Percentiles rank a stretch among this genome's conserved stretches.
phyloP scores from a whole-genome alignment of 2,113 vertebrate genomes.

The Cepphus grylle region DNA sequence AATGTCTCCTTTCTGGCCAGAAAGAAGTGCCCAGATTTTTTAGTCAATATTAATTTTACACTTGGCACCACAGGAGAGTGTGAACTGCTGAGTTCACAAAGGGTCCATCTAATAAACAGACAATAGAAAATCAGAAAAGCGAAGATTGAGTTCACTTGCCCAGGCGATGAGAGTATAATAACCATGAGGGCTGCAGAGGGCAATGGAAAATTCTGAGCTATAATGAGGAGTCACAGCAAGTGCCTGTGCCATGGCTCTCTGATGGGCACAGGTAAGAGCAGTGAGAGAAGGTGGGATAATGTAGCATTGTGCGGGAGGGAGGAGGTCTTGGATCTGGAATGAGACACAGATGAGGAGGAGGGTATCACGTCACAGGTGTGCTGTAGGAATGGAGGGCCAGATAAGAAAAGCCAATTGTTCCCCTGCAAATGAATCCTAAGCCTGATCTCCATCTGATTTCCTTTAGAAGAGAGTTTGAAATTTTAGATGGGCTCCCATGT shows the following conservation, averaged over 20 bases:
- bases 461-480: not conserved
- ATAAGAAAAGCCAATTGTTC: not conserved
- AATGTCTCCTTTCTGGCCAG: conserved; percentile 51
- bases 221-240: conserved; percentile 35
- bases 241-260: not conserved
- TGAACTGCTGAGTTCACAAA: conserved; percentile 64
- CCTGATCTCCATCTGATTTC: not conserved
- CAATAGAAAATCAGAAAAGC: conserved; percentile 53
- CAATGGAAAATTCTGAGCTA: conserved; percentile 41
- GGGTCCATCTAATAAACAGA: conserved; percentile 68
- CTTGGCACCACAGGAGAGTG: conserved; percentile 62
- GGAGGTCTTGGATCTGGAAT: not conserved
- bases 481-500: not conserved
- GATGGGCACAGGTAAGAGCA: not conserved
- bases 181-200: conserved; percentile 36
- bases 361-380: not conserved
- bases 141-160: conserved; percentile 49
- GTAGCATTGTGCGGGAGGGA: not conserved
- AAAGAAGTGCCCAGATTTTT: conserved; percentile 64
- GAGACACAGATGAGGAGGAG: conserved; percentile 26
- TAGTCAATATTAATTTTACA: conserved; percentile 75
- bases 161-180: conserved; percentile 24
- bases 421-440: not conserved
- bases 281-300: not conserved
- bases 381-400: not conserved